phyloP scores from a whole-genome alignment of 2,888 invertebrate genomes.

The Synergus itoensis region DNA sequence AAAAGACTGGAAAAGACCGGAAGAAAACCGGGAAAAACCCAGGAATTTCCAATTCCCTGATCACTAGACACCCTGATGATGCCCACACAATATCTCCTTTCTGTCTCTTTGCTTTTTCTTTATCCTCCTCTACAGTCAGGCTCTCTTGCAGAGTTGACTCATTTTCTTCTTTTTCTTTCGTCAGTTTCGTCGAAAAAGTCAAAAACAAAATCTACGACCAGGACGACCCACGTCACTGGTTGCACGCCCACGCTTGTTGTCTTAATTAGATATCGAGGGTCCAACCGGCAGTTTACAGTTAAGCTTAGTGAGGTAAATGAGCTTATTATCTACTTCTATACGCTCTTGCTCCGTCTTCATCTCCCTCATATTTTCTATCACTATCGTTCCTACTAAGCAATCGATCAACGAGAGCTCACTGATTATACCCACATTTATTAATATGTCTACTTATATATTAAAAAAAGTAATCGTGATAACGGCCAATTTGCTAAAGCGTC shows the following conservation, averaged over 20 bases:
- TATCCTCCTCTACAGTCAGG: conserved; percentile 14
- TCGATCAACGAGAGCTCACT: not conserved
- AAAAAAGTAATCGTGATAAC: not conserved
- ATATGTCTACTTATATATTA: not conserved
- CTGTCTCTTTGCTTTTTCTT: conserved; percentile 31
- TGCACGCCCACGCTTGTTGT: conserved; percentile 64
- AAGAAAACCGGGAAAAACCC: no score
- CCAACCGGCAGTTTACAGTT: conserved; percentile 27
- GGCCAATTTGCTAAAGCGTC: not conserved
- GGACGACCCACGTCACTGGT: conserved; percentile 53
- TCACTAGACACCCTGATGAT: not conserved
- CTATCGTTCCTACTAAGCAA: not conserved
- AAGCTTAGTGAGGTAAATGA: conserved; percentile 28
- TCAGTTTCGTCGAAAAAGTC: conserved; percentile 44
- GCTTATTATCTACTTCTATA: conserved; percentile 22
- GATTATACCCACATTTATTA: not conserved
- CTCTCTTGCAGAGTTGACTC: conserved; percentile 46
- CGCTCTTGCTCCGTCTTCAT: conserved; percentile 38
- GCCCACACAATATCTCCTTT: conserved; percentile 20
- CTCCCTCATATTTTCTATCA: conserved; percentile 42
- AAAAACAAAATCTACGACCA: conserved; percentile 40
- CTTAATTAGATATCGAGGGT: conserved; percentile 54
- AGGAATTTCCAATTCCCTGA: no score
- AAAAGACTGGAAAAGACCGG: no score
- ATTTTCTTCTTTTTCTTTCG: conserved; percentile 35